A percentile compares a stretch with the other conserved stretches of the same genome.
phyloP scores from a whole-genome alignment of 2,113 vertebrate genomes.

The Entelurus aequoreus region DNA sequence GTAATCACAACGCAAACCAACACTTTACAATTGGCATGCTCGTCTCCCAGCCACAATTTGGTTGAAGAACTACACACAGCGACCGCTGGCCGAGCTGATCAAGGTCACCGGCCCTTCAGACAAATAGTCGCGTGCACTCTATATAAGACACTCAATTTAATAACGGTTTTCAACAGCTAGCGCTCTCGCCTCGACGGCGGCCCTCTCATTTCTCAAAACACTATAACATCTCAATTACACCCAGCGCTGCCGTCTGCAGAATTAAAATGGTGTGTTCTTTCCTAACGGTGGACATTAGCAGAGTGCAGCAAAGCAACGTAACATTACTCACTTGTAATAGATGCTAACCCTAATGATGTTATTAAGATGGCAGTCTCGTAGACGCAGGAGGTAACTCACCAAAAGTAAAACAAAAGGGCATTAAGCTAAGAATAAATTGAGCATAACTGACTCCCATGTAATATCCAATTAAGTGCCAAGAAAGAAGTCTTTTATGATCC shows the following conservation, averaged over 20 bases:
- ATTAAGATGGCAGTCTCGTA: slow-evolving; percentile 8
- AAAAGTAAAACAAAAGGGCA: neutral
- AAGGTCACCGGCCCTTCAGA: slow-evolving; percentile 58
- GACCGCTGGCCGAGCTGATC: slow-evolving; percentile 32
- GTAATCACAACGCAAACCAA: neutral
- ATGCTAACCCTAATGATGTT: slow-evolving; percentile 5
- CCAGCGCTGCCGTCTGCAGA: slow-evolving; percentile 31
- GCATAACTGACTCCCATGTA: neutral
- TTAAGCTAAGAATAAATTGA: neutral
- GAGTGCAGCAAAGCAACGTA: slow-evolving; percentile 8
- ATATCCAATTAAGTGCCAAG: neutral
- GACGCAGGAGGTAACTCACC: neutral
- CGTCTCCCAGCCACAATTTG: slow-evolving; percentile 26
- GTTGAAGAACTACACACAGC: slow-evolving; percentile 31
- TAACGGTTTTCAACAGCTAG: slow-evolving; percentile 39
- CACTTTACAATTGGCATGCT: neutral
- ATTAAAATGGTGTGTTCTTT: slow-evolving; percentile 26
- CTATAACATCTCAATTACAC: slow-evolving; percentile 47
- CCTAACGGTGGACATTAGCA: slow-evolving; percentile 20
- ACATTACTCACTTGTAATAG: slow-evolving; percentile 7
- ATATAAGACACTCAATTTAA: slow-evolving; percentile 59
- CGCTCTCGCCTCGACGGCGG: neutral
- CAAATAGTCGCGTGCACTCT: slow-evolving; percentile 34
- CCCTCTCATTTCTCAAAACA: slow-evolving; percentile 25
- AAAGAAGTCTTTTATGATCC: neutral